These are phyloP conservation scores for Canis aureus DNA, from an alignment of 2,113 vertebrate species.

Conservation along the genomic window DNA sequence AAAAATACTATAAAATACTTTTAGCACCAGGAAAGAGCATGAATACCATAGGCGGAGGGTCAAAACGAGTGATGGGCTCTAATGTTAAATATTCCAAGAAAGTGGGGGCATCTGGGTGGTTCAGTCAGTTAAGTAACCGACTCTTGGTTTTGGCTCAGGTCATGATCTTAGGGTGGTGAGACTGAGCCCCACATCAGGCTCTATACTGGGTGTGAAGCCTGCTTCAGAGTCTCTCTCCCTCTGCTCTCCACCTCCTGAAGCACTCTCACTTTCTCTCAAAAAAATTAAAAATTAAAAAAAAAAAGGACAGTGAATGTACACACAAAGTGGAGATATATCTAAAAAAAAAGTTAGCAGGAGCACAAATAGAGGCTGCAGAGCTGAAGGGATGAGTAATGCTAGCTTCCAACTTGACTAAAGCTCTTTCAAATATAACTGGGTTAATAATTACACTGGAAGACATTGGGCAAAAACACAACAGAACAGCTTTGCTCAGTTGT, in stretches of 20 bases:
- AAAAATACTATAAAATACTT: not conserved
- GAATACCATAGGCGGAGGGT: not conserved
- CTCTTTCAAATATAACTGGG: not conserved
- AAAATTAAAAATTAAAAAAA: not conserved
- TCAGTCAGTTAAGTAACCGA: too few species aligned
- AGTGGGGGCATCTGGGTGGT: not conserved
- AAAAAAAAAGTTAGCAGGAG: not conserved
- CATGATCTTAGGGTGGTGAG: too few species aligned
- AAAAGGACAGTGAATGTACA: not conserved
- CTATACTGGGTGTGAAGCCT: too few species aligned
- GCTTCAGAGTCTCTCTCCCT: too few species aligned
- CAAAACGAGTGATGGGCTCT: not conserved
- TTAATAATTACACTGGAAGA: not conserved
- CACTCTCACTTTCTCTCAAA: too few species aligned
- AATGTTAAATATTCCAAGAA: not conserved
- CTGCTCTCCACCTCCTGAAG: too few species aligned
- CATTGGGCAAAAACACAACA: not conserved
- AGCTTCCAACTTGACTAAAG: not conserved
- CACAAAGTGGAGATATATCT: not conserved
- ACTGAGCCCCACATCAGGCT: too few species aligned
- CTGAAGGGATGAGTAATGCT: not conserved
- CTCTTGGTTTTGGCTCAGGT: too few species aligned
- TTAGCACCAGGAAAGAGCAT: not conserved
- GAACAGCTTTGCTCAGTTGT: not conserved
- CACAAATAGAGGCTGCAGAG: not conserved